Conservation (phyloP, 1,140 invertebrate species). For the Drosophila rufa region DNA sequence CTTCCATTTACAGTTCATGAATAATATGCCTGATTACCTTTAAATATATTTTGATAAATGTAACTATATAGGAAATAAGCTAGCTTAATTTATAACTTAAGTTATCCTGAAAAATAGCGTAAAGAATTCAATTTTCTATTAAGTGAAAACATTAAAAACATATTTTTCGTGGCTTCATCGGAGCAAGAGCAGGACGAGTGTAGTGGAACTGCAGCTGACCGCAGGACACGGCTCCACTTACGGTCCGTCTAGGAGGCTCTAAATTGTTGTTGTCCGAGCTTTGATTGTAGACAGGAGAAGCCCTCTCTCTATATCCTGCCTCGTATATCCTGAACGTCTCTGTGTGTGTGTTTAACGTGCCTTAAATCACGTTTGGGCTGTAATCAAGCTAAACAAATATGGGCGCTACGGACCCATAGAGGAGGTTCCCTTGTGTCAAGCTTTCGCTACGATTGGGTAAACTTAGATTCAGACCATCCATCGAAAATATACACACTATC, state of each 20-base stretch:
- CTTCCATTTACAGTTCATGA: too few relatives aligned
- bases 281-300: conserved; percentile 43
- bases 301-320: background rate
- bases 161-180: conserved; percentile 32
- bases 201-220: conserved; percentile 27
- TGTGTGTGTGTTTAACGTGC: conserved; percentile 67
- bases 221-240: conserved; percentile 25
- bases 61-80: too few relatives aligned
- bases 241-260: background rate
- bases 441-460: conserved; percentile 56
- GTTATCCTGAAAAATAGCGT: too few relatives aligned
- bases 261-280: conserved; percentile 32
- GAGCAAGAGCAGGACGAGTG: background rate
- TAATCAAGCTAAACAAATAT: conserved; percentile 81
- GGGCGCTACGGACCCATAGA: conserved; percentile 27
- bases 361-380: conserved; percentile 80
- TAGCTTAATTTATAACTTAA: too few relatives aligned
- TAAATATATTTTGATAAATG: too few relatives aligned
- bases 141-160: too few relatives aligned
- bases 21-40: background rate
- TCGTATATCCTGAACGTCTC: background rate
- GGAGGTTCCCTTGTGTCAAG: conserved; percentile 51
- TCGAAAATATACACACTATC: conserved; percentile 23
- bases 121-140: too few relatives aligned
- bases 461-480: conserved; percentile 48